Evolutionary conservation across 53 echinoderm and acorn worm genomes (phyloP).

Genomic region (Holothuria scabra): DNA sequence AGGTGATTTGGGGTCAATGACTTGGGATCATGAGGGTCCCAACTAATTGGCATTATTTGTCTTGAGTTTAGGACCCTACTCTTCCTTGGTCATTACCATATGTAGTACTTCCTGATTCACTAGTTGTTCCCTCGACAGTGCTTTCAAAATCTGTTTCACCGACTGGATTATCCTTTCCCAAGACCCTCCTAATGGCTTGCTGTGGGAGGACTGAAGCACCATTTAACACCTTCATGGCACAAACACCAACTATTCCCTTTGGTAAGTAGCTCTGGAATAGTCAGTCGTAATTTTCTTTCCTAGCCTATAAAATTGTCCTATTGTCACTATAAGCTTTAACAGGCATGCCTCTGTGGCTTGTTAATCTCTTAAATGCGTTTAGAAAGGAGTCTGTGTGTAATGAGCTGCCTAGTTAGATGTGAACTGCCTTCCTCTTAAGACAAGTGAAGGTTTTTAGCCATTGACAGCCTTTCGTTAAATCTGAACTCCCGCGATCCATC

Average conservation of each 20-base stretch:
- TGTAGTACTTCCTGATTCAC: constrained; percentile 45
- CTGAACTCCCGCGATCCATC: no score
- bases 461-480: no score
- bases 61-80: constrained; percentile 59
- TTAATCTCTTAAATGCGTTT: constrained; percentile 50
- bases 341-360: constrained; percentile 41
- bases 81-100: constrained; percentile 33
- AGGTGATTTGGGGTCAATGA: constrained; percentile 73
- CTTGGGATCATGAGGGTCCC: constrained; percentile 53
- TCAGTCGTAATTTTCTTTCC: constrained; percentile 39
- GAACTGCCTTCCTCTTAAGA: constrained; percentile 50
- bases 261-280: constrained; percentile 11
- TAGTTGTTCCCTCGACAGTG: constrained; percentile 47
- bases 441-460: no score
- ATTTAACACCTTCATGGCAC: constrained; percentile 25
- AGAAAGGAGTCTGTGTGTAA: constrained; percentile 63
- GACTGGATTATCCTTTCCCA: constrained; percentile 57
- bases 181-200: constrained; percentile 46
- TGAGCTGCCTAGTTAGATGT: constrained; percentile 37
- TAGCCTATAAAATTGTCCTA: constrained; percentile 60
- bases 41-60: constrained; percentile 23
- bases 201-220: constrained; percentile 55
- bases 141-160: constrained; percentile 39
- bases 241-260: not conserved
- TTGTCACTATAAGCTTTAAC: constrained; percentile 46